A percentile compares a stretch with the other conserved stretches of the same genome.
These are phyloP conservation scores for Anthopleura xanthogrammica DNA, from an alignment of 92 coral and sea anemone genomes.

Conservation along the genomic window DNA sequence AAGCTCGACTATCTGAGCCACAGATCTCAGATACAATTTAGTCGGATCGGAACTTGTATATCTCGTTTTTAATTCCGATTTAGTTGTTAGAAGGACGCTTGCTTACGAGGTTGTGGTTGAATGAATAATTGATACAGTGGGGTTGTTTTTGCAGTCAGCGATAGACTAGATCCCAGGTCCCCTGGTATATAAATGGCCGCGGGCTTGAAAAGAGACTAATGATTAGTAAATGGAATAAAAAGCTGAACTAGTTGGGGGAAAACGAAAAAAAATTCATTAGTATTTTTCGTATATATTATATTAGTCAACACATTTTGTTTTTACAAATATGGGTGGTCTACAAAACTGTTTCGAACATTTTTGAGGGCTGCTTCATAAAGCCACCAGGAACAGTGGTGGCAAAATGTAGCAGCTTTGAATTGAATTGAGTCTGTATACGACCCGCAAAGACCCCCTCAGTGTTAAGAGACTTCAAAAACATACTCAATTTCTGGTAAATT, in stretches of 20 bases:
- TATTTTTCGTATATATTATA: no score
- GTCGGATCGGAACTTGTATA: neutral
- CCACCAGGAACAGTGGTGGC: no score
- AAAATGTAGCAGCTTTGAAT: no score
- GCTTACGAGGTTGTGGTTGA: neutral
- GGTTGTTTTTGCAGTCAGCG: neutral
- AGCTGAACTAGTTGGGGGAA: neutral
- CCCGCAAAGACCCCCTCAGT: no score
- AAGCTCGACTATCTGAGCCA: neutral
- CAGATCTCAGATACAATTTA: neutral
- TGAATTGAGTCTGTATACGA: no score
- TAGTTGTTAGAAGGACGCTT: neutral
- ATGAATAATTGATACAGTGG: neutral
- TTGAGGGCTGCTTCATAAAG: no score
- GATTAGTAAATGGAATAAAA: neutral
- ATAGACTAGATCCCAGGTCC: neutral
- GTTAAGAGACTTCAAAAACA: no score
- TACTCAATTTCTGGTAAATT: no score
- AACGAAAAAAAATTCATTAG: neutral
- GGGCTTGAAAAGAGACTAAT: neutral
- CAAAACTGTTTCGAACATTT: no score
- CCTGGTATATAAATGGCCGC: neutral
- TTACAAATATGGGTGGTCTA: no score
- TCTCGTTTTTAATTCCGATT: neutral
- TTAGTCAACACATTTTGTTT: no score